Evolutionary conservation across 2,888 invertebrate genomes (phyloP).

Genomic region (Troides aeacus): DNA sequence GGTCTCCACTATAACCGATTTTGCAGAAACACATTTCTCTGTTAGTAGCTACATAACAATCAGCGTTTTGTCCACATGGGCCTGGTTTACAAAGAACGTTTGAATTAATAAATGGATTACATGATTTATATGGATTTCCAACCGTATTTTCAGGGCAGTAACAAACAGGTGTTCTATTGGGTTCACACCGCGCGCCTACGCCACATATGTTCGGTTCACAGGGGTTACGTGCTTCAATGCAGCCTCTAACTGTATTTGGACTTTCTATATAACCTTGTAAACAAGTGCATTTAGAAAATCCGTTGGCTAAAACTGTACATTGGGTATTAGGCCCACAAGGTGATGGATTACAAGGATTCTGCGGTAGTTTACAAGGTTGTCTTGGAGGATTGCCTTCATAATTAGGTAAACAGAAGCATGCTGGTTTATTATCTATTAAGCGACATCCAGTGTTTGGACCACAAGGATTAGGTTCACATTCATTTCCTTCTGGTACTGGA

Average conservation of each 20-base stretch:
- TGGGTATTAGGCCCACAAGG: conserved; percentile 94
- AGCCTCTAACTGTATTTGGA: conserved; percentile 92
- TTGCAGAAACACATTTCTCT: conserved; percentile 92
- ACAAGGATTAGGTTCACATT: conserved; percentile 90
- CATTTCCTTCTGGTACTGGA: conserved; percentile 92
- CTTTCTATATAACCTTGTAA: conserved; percentile 90
- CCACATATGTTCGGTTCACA: conserved; percentile 93
- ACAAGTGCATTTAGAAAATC: conserved; percentile 93
- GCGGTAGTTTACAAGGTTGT: conserved; percentile 84
- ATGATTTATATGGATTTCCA: conserved; percentile 91
- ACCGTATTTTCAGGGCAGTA: conserved; percentile 90
- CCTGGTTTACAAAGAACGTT: conserved; percentile 88
- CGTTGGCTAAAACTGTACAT: conserved; percentile 87
- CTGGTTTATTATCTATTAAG: conserved; percentile 85
- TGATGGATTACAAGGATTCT: conserved; percentile 90
- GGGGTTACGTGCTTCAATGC: conserved; percentile 87
- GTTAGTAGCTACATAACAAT: conserved; percentile 90
- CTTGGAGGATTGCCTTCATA: conserved; percentile 91
- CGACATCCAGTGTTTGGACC: conserved; percentile 91
- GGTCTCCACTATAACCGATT: conserved; percentile 87
- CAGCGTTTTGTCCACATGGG: conserved; percentile 90
- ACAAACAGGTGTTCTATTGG: conserved; percentile 88
- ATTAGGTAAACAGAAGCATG: conserved; percentile 93
- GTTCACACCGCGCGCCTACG: conserved; percentile 88
- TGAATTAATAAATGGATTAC: conserved; percentile 79